phyloP scores from a whole-genome alignment of 2,113 vertebrate genomes.

The Cololabis saira region DNA sequence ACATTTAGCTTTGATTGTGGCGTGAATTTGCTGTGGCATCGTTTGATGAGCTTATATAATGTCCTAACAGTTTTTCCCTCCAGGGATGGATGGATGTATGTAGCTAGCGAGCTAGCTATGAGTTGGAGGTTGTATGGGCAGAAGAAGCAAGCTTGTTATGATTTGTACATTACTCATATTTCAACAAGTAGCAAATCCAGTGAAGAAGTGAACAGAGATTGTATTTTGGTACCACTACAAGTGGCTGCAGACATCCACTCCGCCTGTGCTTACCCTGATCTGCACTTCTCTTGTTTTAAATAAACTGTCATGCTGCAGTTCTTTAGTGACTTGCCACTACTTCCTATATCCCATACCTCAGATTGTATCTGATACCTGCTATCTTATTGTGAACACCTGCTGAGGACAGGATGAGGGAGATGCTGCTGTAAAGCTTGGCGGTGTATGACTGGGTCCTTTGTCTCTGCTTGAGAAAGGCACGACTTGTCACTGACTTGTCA shows the following conservation, averaged over 20 bases:
- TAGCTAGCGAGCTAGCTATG: no score
- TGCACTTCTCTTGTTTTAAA: slow-evolving; percentile 13
- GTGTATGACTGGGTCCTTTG: slow-evolving; percentile 39
- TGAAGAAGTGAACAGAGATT: no score
- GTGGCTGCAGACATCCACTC: background rate
- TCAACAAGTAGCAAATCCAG: no score
- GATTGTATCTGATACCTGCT: slow-evolving; percentile 53
- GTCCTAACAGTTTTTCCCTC: no score
- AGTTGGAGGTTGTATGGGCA: no score
- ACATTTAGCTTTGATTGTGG: no score
- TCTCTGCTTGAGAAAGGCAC: slow-evolving; percentile 24
- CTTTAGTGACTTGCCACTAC: slow-evolving; percentile 45
- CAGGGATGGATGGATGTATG: no score
- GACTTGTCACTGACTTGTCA: slow-evolving; percentile 29
- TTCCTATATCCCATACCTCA: slow-evolving; percentile 48
- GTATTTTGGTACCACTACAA: no score
- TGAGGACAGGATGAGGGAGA: slow-evolving; percentile 51
- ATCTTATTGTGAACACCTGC: slow-evolving; percentile 54
- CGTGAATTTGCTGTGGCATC: no score
- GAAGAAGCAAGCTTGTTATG: no score
- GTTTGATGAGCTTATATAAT: no score
- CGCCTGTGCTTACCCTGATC: slow-evolving; percentile 8
- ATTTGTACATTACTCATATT: no score
- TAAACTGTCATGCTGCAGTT: slow-evolving; percentile 32
- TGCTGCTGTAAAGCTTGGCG: slow-evolving; percentile 37